Base-by-base conservation (phyloP, 30 jellyfish, hydroid and myxozoan species). In the Mastigias papua region DNA sequence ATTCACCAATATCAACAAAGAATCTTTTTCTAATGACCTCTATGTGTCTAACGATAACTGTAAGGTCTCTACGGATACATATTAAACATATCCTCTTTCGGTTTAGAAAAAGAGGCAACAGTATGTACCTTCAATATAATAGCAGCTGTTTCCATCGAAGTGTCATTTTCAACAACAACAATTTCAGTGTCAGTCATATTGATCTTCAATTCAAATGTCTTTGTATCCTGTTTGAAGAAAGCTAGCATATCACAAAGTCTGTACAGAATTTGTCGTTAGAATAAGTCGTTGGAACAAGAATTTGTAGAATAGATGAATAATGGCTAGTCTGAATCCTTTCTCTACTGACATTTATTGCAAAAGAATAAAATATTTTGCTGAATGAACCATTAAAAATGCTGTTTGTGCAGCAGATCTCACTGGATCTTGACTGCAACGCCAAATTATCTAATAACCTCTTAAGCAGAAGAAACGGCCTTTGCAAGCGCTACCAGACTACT, bases 111-210 rank as follows among this genome's bases (percentile, higher is more conserved):
- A 37, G 11, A 11, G 54, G 11, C 27, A 23, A 51, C 60, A 17
- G 27, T 10, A 17, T 19, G 4, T 83, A 90, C 97, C 97, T 96
- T 81, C 6, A 96, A 86, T 9, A 96, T 91, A 4, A 96, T 97
- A 34, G 99, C 97, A 2, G 96, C 85, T 4, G 98, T 96, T 67
- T 96, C 99, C 54, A 74, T 76, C 1, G 87, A 85, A 0, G 94
- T 19, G 57, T 67, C 50, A 73, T 96, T 97, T 60, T 96, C 99
- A 29, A 91, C 98, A 33, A 96, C 98, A 57, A 96, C 94, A 13
- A 96, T 71, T 61, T 96, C 98, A 6, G 99, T 82, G 28, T 96
- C 99, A 0, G 99, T 90, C 75, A 90, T 86, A 48, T 96, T 96
- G 87, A 96, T 82, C 78, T 96, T 96, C 78, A 96, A 57, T 70